These are phyloP conservation scores for Nymphicus hollandicus DNA, from an alignment of 2,113 vertebrate species.

Conservation along the genomic window DNA sequence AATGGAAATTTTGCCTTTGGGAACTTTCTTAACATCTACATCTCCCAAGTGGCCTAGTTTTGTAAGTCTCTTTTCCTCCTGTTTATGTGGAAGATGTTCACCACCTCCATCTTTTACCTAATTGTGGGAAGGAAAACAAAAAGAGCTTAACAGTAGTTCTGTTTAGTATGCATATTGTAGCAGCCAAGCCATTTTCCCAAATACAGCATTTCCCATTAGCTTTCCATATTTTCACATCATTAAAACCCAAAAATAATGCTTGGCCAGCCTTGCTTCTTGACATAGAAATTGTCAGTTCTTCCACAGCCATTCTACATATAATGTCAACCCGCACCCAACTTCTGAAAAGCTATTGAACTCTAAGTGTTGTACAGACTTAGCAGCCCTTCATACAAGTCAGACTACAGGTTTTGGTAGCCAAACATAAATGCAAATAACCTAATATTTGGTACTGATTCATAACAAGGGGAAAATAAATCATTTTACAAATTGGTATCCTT, in stretches of 20 bases:
- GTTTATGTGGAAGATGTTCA: constrained; percentile 32
- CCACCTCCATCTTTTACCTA: constrained; percentile 51
- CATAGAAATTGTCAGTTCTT: not conserved
- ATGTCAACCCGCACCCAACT: not conserved
- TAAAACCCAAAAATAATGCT: not conserved
- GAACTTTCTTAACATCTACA: constrained; percentile 73
- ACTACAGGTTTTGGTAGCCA: not conserved
- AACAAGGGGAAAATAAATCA: not conserved
- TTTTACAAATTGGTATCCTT: not conserved
- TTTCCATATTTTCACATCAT: not conserved
- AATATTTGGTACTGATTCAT: not conserved
- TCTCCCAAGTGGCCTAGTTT: constrained; percentile 56
- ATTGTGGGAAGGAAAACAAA: constrained; percentile 20
- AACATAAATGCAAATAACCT: not conserved
- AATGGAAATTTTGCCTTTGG: constrained; percentile 87
- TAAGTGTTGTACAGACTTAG: not conserved
- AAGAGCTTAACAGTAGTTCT: constrained; percentile 13
- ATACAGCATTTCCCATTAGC: not conserved
- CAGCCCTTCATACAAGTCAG: not conserved
- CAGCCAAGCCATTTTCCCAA: not conserved
- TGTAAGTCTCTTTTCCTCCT: constrained; percentile 73
- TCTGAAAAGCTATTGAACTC: not conserved
- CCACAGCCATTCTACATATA: accelerated
- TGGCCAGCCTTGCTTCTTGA: not conserved
- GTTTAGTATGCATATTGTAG: not conserved